Conservation (phyloP, 2,888 invertebrate genomes). For the Petrophora chlorosata region DNA sequence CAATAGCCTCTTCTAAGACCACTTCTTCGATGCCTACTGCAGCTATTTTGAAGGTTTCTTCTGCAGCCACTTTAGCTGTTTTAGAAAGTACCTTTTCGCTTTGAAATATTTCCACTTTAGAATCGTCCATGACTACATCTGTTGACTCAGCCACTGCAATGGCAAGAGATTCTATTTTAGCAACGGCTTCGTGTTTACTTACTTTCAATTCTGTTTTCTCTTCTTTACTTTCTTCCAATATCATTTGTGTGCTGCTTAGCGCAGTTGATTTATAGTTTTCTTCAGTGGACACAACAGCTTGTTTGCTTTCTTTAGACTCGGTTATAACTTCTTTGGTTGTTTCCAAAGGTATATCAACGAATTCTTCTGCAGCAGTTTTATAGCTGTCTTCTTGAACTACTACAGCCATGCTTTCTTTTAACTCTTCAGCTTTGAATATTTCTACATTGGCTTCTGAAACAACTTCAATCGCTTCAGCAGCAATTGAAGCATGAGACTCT, state of each 20-base stretch:
- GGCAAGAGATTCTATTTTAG: slow-evolving; percentile 34
- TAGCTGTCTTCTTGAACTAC: slow-evolving; percentile 28
- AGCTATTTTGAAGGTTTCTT: slow-evolving; percentile 32
- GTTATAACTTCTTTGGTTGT: slow-evolving; percentile 32
- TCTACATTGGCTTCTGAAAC: slow-evolving; percentile 12
- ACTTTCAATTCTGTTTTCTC: slow-evolving; percentile 22
- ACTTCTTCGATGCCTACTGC: slow-evolving; percentile 29
- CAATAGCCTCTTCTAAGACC: slow-evolving; percentile 28
- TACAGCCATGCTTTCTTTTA: slow-evolving; percentile 30
- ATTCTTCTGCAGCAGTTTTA: slow-evolving; percentile 21
- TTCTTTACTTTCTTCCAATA: slow-evolving; percentile 39
- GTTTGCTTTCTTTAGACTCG: slow-evolving; percentile 28
- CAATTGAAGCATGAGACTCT: slow-evolving; percentile 10
- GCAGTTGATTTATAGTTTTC: slow-evolving; percentile 35
- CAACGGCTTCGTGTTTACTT: slow-evolving; percentile 23
- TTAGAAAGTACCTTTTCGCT: slow-evolving; percentile 27
- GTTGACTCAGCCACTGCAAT: slow-evolving; percentile 38
- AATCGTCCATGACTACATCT: slow-evolving; percentile 29
- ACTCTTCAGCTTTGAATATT: slow-evolving; percentile 31
- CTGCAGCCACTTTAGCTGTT: slow-evolving; percentile 25
- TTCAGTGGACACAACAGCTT: slow-evolving; percentile 37
- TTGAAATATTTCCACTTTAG: slow-evolving; percentile 30
- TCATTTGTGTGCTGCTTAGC: slow-evolving; percentile 24
- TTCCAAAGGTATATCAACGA: slow-evolving; percentile 23
- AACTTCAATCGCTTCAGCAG: slow-evolving; percentile 17